A percentile compares a stretch with the other conserved stretches of the same genome.
Conservation (phyloP, 2,888 invertebrate genomes). For the Pedicia rivosa region DNA sequence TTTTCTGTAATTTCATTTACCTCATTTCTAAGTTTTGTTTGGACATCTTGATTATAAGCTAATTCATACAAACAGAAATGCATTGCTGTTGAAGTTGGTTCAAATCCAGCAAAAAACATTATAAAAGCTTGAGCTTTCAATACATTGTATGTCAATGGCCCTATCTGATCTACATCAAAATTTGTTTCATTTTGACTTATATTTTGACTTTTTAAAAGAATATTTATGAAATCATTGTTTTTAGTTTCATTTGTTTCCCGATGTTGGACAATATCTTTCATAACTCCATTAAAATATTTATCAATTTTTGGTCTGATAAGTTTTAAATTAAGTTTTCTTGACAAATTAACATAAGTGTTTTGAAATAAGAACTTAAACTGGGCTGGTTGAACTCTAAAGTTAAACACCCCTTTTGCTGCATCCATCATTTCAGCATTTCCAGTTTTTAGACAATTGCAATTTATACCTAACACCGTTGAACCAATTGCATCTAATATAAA, state of each 20-base stretch:
- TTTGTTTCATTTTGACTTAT: background rate
- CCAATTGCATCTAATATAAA: no score
- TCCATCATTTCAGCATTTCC: no score
- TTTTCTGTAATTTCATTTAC: constrained; percentile 21
- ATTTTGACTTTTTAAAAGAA: no score
- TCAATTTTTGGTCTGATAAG: no score
- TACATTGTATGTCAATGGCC: constrained; percentile 1
- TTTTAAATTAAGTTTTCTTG: no score
- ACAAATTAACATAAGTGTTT: no score
- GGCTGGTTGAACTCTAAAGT: no score
- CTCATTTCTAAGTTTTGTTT: constrained; percentile 21
- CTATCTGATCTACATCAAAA: background rate
- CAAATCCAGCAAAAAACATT: constrained; percentile 32
- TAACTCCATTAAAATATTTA: background rate
- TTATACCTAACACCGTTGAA: no score
- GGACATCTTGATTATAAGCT: constrained; percentile 25
- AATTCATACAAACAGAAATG: constrained; percentile 25
- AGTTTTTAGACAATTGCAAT: no score
- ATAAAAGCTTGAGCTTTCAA: constrained; percentile 30
- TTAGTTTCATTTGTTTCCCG: constrained; percentile 7
- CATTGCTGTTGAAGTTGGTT: constrained; percentile 30
- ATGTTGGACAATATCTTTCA: constrained; percentile 1
- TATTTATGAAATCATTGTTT: constrained; percentile 19
- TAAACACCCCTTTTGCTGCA: no score
- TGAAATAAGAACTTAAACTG: no score